These are phyloP conservation scores for Aplysia californica DNA, from an alignment of 1,140 invertebrate species.

Conservation along the genomic window DNA sequence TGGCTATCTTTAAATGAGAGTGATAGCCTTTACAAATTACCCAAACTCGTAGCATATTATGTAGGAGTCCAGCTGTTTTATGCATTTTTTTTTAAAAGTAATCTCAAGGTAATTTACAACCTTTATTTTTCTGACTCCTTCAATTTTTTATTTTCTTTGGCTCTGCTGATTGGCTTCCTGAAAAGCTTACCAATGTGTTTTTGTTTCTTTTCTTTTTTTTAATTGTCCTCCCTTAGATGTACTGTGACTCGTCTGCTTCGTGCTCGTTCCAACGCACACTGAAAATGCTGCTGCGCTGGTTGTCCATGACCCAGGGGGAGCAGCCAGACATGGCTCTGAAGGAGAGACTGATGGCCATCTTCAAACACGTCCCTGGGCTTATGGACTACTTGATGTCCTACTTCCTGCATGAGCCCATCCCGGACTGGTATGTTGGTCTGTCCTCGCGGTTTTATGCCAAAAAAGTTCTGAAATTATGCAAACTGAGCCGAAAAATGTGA, in stretches of 20 bases:
- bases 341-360: neutral
- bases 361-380: neutral
- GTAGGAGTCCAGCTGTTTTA: too few relatives aligned
- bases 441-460: too few relatives aligned
- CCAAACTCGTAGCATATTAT: too few relatives aligned
- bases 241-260: slow-evolving; percentile 13
- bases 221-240: slow-evolving; percentile 9
- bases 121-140: neutral
- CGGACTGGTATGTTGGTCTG: slow-evolving; percentile 23
- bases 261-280: neutral
- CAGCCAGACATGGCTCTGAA: neutral
- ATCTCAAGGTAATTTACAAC: neutral
- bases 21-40: too few relatives aligned
- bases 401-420: slow-evolving; percentile 21
- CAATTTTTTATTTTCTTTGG: too few relatives aligned
- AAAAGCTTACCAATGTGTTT: neutral
- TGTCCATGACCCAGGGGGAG: neutral
- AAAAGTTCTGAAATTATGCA: too few relatives aligned
- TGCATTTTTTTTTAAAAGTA: too few relatives aligned
- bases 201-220: neutral
- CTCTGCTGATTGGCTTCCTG: neutral
- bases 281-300: slow-evolving; percentile 4
- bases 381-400: slow-evolving; percentile 27
- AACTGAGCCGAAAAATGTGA: too few relatives aligned
- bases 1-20: too few relatives aligned